Evolutionary conservation across 2,888 invertebrate genomes (phyloP).

Genomic region (Pyrocoelia pectoralis): DNA sequence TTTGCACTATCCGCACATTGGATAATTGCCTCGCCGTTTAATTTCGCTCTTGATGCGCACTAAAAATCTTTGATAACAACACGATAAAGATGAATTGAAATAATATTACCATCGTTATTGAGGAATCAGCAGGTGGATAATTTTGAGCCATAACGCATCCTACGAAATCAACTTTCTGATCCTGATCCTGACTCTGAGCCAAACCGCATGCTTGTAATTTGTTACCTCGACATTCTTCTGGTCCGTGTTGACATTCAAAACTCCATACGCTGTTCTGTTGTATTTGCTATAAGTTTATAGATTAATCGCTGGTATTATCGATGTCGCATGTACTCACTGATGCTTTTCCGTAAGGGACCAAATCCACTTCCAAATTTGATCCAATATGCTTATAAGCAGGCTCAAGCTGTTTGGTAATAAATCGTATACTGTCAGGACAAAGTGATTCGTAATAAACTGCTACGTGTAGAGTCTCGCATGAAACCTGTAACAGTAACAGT

Average conservation of each 20-base stretch:
- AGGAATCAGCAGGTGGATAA: slow-evolving; percentile 28
- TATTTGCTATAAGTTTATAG: slow-evolving; percentile 5
- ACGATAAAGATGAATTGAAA: not conserved
- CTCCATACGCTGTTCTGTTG: slow-evolving; percentile 42
- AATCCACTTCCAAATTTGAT: slow-evolving; percentile 27
- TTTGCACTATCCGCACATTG: slow-evolving; percentile 48
- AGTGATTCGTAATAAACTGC: slow-evolving; percentile 63
- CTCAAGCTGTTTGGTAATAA: slow-evolving; percentile 57
- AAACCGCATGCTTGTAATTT: slow-evolving; percentile 61
- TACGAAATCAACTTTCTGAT: slow-evolving; percentile 50
- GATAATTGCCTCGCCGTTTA: slow-evolving; percentile 46
- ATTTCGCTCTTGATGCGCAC: slow-evolving; percentile 53
- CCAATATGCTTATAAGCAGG: slow-evolving; percentile 50
- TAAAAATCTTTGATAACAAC: slow-evolving; percentile 40
- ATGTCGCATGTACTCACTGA: slow-evolving; percentile 32
- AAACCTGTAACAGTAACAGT: not conserved
- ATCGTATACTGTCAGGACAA: slow-evolving; percentile 61
- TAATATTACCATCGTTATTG: not conserved
- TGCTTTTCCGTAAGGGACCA: slow-evolving; percentile 41
- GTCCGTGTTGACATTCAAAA: slow-evolving; percentile 62
- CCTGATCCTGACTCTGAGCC: slow-evolving; percentile 46
- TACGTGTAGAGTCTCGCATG: slow-evolving; percentile 45
- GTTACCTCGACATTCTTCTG: slow-evolving; percentile 61
- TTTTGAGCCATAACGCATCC: slow-evolving; percentile 57
- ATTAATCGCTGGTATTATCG: not conserved